Percentiles rank a stretch among this genome's conserved stretches.
Conservation (phyloP, 2,888 invertebrate genomes). For the Dione vanillae region DNA sequence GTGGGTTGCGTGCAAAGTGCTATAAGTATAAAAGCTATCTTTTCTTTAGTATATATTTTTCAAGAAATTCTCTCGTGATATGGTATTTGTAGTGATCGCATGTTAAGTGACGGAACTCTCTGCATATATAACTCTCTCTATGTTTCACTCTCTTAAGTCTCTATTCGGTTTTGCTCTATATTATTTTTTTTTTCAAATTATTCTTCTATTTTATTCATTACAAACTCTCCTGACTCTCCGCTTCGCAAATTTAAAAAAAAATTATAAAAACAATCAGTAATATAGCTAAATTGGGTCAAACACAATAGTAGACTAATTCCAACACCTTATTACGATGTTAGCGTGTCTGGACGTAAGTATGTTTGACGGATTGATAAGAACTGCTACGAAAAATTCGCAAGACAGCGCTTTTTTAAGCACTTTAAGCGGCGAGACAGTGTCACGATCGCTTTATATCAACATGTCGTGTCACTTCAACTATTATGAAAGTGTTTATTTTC, state of each 20-base stretch:
- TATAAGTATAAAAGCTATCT: neutral
- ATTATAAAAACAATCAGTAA: too few species aligned
- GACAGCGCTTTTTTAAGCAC: neutral
- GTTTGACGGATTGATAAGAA: constrained; percentile 15
- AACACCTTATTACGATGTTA: constrained; percentile 17
- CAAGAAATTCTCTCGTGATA: neutral
- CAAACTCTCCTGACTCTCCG: too few species aligned
- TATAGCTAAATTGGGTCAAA: neutral
- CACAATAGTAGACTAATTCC: neutral
- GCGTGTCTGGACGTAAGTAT: constrained; percentile 12
- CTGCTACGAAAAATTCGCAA: neutral
- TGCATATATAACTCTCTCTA: too few species aligned
- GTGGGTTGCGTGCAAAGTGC: neutral
- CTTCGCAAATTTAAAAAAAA: too few species aligned
- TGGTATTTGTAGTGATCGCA: neutral
- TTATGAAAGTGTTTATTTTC: too few species aligned
- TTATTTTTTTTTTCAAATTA: too few species aligned
- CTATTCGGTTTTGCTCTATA: too few species aligned
- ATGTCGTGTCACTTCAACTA: neutral
- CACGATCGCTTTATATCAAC: neutral
- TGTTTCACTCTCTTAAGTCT: too few species aligned
- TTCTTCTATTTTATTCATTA: too few species aligned
- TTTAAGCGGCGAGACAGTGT: constrained; percentile 5
- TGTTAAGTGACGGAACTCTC: neutral
- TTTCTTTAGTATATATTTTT: neutral